These are phyloP conservation scores for Typhlichthys subterraneus DNA, from an alignment of 2,797 vertebrate species.

Conservation along the genomic window DNA sequence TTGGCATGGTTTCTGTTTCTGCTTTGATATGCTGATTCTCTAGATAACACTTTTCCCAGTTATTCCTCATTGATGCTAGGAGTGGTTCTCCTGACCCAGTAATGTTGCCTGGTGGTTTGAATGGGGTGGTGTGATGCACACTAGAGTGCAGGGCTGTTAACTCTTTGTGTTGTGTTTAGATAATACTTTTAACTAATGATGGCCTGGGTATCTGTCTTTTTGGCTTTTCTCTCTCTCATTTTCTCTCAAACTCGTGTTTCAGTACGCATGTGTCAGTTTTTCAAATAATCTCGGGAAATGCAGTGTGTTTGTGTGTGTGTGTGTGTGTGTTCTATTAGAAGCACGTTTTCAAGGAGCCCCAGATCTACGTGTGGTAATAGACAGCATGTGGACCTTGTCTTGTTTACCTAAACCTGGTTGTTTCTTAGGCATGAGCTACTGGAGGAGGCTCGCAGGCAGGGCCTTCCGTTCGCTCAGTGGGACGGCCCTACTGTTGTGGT, in stretches of 20 bases:
- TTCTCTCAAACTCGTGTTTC: constrained; percentile 42
- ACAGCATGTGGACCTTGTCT: background rate
- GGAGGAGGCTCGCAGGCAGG: constrained; percentile 92
- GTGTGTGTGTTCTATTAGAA: constrained; percentile 4
- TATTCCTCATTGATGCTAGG: too few relatives aligned
- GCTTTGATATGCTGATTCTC: background rate
- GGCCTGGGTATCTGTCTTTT: constrained; percentile 18
- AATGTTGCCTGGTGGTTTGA: background rate
- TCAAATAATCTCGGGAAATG: background rate
- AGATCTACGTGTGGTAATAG: constrained; percentile 6
- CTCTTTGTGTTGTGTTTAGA: constrained; percentile 16
- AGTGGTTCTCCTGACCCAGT: background rate
- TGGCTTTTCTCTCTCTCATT: constrained; percentile 28
- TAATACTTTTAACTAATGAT: background rate
- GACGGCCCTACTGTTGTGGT: constrained; percentile 96
- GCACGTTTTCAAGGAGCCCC: background rate
- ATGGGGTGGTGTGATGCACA: background rate
- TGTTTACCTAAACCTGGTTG: constrained; percentile 8
- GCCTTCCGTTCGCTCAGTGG: constrained; percentile 95
- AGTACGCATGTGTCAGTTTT: constrained; percentile 48
- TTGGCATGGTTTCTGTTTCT: constrained; percentile 39
- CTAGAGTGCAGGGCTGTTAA: background rate
- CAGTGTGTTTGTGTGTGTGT: constrained; percentile 19
- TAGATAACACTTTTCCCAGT: too few relatives aligned
- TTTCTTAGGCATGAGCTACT: constrained; percentile 88